Evolutionary conservation across 2,888 invertebrate species (phyloP).

Genomic region (Eugnorisma glareosa): DNA sequence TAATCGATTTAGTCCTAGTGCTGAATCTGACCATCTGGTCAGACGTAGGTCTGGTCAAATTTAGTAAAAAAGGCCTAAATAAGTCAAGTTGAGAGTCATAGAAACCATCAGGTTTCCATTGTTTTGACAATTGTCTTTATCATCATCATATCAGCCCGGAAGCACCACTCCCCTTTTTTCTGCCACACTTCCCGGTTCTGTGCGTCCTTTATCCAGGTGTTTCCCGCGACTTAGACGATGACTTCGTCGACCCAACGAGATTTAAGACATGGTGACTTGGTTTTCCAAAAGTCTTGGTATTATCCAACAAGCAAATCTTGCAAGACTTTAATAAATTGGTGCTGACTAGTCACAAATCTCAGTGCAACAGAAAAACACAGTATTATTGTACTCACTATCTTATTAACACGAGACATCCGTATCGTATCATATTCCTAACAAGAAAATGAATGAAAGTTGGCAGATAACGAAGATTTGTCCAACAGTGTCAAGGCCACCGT

Average conservation of each 20-base stretch:
- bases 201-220: too few species aligned
- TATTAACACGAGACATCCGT: constrained; percentile 37
- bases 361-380: not conserved
- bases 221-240: too few species aligned
- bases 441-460: constrained; percentile 83
- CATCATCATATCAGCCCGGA: too few species aligned
- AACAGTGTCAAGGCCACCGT: constrained; percentile 84
- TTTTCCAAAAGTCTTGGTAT: not conserved
- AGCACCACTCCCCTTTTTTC: too few species aligned
- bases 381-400: not conserved
- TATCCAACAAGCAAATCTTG: not conserved
- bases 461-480: constrained; percentile 77
- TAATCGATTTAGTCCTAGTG: not conserved
- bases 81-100: not conserved
- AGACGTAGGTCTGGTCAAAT: not conserved
- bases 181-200: too few species aligned
- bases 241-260: too few species aligned
- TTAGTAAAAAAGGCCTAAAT: not conserved
- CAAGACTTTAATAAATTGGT: not conserved
- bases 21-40: not conserved
- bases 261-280: not conserved
- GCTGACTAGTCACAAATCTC: not conserved
- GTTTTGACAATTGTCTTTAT: not conserved
- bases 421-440: constrained; percentile 62
- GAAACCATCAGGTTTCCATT: not conserved